phyloP scores from a whole-genome alignment of 1,140 invertebrate species.

The Dendrolimus kikuchii region DNA sequence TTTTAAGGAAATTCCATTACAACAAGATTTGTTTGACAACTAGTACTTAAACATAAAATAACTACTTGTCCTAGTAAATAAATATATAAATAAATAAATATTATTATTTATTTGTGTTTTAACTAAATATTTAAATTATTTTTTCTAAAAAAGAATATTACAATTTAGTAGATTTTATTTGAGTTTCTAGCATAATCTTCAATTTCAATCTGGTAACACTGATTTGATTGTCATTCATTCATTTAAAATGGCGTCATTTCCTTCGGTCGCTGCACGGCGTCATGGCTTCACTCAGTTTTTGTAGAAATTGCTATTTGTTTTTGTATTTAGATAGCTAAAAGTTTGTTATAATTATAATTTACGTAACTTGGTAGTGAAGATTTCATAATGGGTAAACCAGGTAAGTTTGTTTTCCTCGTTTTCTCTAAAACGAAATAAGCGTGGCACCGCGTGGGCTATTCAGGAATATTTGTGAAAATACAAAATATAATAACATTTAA shows the following conservation, averaged over 20 bases:
- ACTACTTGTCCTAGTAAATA: too few species aligned
- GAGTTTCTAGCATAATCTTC: too few species aligned
- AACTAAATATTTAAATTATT: too few species aligned
- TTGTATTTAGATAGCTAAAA: slow-evolving; percentile 42
- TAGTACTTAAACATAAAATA: too few species aligned
- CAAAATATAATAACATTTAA: too few species aligned
- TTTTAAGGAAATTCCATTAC: too few species aligned
- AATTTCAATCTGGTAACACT: not conserved
- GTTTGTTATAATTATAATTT: slow-evolving; percentile 15
- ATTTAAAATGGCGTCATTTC: slow-evolving; percentile 55
- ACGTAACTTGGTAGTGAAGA: slow-evolving; percentile 3
- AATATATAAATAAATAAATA: too few species aligned
- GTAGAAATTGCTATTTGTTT: slow-evolving; percentile 36
- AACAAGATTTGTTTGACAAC: too few species aligned
- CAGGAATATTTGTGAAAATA: slow-evolving; percentile 4
- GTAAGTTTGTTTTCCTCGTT: slow-evolving; percentile 29
- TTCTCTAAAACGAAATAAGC: slow-evolving; percentile 3
- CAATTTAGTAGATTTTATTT: too few species aligned
- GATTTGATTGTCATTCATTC: slow-evolving; percentile 9
- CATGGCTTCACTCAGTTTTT: slow-evolving; percentile 34
- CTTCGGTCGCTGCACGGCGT: slow-evolving; percentile 39
- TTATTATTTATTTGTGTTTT: too few species aligned
- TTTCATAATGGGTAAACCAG: slow-evolving; percentile 53
- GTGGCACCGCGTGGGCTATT: slow-evolving; percentile 29
- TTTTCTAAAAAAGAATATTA: too few species aligned